These are phyloP conservation scores for Gonioctena quinquepunctata DNA, from an alignment of 1,140 invertebrate genomes.

Conservation along the genomic window DNA sequence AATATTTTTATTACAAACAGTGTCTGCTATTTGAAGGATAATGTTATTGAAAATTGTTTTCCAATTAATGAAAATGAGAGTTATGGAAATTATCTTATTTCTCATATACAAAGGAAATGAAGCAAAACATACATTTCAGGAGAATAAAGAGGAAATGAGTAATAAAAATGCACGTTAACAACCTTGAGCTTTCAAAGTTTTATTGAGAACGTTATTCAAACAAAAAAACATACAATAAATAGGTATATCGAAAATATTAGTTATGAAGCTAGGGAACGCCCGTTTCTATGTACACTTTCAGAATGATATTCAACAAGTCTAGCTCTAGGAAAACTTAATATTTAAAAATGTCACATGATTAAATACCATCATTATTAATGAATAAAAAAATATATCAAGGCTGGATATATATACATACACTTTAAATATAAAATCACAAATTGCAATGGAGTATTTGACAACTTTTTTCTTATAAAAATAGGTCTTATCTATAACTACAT, in stretches of 20 bases:
- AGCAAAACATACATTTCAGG: too few relatives aligned
- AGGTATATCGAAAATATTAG: not conserved
- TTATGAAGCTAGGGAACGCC: not conserved
- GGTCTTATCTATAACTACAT: not conserved
- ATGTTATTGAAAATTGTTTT: too few relatives aligned
- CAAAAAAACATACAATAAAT: not conserved
- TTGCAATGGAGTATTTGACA: not conserved
- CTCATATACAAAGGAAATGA: too few relatives aligned
- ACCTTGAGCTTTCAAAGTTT: not conserved
- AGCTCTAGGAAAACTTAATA: too few relatives aligned
- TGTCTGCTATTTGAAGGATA: too few relatives aligned
- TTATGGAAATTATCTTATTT: too few relatives aligned
- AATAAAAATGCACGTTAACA: not conserved
- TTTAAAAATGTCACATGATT: too few relatives aligned
- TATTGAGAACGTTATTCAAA: not conserved
- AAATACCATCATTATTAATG: too few relatives aligned
- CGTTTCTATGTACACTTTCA: not conserved
- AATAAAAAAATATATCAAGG: not conserved
- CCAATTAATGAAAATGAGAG: too few relatives aligned
- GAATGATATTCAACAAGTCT: not conserved
- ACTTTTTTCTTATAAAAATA: not conserved
- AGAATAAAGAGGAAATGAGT: not conserved
- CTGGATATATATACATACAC: not conserved
- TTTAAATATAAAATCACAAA: not conserved
- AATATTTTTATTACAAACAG: too few relatives aligned